These are phyloP conservation scores for Tyria jacobaeae DNA, from an alignment of 2,888 invertebrate species.

Conservation along the genomic window DNA sequence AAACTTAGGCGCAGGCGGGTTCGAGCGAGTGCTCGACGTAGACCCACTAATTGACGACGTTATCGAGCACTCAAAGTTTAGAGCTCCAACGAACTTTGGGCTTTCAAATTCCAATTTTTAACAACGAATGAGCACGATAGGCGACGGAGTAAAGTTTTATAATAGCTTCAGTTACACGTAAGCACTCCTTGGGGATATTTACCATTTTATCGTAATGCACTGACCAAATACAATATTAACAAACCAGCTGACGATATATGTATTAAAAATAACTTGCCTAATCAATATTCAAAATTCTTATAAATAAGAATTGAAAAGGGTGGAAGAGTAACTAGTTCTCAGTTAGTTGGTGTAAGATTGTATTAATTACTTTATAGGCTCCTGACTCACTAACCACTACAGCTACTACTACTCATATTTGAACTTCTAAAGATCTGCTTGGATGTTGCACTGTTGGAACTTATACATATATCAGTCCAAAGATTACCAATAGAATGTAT, in stretches of 20 bases:
- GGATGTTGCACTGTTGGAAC: not conserved
- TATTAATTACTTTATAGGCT: too few relatives aligned
- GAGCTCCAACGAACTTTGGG: slow-evolving; percentile 66
- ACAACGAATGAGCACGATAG: slow-evolving; percentile 68
- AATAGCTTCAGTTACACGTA: slow-evolving; percentile 57
- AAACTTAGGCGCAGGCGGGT: slow-evolving; percentile 45
- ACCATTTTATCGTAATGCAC: slow-evolving; percentile 32
- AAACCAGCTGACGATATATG: too few relatives aligned
- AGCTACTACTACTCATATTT: too few relatives aligned
- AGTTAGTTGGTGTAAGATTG: too few relatives aligned
- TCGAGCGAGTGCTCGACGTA: slow-evolving; percentile 48
- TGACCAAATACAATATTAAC: slow-evolving; percentile 1
- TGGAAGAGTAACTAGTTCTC: too few relatives aligned
- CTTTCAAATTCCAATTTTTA: slow-evolving; percentile 78
- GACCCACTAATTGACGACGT: slow-evolving; percentile 80
- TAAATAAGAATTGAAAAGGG: too few relatives aligned
- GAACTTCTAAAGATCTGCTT: too few relatives aligned
- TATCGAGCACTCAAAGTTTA: slow-evolving; percentile 74
- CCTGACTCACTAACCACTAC: too few relatives aligned
- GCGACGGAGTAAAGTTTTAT: slow-evolving; percentile 66
- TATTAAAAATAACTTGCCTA: too few relatives aligned
- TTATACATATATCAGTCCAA: not conserved
- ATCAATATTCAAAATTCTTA: too few relatives aligned
- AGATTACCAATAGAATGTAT: not conserved
- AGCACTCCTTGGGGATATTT: slow-evolving; percentile 36